Evolutionary conservation across 1,140 invertebrate genomes (phyloP), one percentile per base, ranked within the genome.

Genomic region (Stenopsyche tienmushanensis): DNA sequence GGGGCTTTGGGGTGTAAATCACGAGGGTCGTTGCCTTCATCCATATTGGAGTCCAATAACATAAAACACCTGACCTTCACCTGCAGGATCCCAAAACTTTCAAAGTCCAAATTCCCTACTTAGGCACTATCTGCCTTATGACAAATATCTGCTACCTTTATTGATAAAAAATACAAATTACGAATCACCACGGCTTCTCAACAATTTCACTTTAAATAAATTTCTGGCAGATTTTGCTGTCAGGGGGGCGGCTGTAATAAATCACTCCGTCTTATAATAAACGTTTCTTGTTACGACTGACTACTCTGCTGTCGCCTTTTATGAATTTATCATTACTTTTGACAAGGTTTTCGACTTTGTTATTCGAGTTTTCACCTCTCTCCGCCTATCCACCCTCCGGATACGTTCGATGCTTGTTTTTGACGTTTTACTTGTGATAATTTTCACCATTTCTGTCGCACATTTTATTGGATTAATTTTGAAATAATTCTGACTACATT

Each of bases 241-340:
- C n/a, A n/a, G n/a, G n/a, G n/a, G n/a, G n/a, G n/a, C n/a, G n/a
- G n/a, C n/a, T 10, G 57, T 62, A 65, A 69, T 69, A 69, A 69
- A 69, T 69, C 66, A 69, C 62, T 54, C 42, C 42, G 25, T 41
- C 50, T 58, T 60, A 65, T 62, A 64, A 65, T 65, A 65, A 69
- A 69, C 66, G 66, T 65, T 69, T 64, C 66, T 65, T 55, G 45
- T 69, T 69, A 65, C 66, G 55, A 64, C 24, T 68, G 66, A 69
- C 66, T 65, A 45, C 54, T 50, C 25, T 29, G 54, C 62, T 69
- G 62, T 69, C 66, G 57, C 62, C 57, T 65, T 55, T 65, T 62
- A 65, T 65, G 66, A 69, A 69, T 69, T 69, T 69, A 69, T 69
- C 66, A 69, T 69, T 69, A 69, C 54, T 62, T 60, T 45, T 69